Evolutionary conservation across 2,888 invertebrate genomes (phyloP).

Genomic region (Ischnura elegans): DNA sequence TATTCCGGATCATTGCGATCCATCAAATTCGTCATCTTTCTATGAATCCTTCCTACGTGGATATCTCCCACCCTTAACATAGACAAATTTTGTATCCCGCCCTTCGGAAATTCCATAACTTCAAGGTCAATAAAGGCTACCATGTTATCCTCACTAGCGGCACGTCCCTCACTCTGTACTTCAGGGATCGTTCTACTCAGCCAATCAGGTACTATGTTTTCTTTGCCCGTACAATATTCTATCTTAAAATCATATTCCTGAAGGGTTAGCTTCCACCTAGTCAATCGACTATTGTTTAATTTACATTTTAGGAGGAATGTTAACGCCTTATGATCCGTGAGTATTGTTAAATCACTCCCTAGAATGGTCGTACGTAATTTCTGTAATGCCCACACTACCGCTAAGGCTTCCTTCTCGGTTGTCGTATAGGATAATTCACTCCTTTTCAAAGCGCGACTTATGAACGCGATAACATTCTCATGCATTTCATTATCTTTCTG

Average conservation of each 20-base stretch:
- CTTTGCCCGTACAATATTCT: background rate
- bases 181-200: background rate
- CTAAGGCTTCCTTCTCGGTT: background rate
- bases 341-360: background rate
- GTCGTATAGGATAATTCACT: background rate
- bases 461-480: background rate
- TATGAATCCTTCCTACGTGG: too few relatives aligned
- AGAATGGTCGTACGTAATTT: background rate
- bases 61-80: too few relatives aligned
- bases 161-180: background rate
- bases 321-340: constrained; percentile 1
- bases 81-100: background rate
- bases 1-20: too few relatives aligned
- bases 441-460: background rate
- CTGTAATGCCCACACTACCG: background rate
- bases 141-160: background rate
- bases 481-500: background rate
- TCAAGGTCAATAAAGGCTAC: background rate
- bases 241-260: background rate
- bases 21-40: too few relatives aligned
- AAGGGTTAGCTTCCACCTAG: background rate
- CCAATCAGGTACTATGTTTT: background rate
- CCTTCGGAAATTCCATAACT: background rate
- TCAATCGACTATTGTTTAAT: background rate
- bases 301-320: background rate